Conservation (phyloP, 1,140 invertebrate species). For the Apis laboriosa region DNA sequence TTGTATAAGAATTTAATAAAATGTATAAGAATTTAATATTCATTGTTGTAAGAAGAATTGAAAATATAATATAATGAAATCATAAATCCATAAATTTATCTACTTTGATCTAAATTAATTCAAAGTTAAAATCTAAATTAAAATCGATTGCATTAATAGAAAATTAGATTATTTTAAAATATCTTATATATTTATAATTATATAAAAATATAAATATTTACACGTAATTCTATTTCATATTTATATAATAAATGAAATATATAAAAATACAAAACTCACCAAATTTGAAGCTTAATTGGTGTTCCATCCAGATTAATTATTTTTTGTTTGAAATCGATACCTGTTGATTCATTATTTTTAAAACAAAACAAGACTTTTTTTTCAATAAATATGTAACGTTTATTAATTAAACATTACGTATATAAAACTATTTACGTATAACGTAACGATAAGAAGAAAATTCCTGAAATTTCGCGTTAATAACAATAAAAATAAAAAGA, state of each 20-base stretch:
- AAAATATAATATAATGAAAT: background rate
- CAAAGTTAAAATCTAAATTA: background rate
- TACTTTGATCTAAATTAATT: background rate
- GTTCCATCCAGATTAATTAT: slow-evolving; percentile 92
- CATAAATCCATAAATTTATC: background rate
- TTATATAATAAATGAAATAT: background rate
- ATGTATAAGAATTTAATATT: background rate
- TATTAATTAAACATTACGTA: background rate
- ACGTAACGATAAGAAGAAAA: background rate
- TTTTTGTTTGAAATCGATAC: slow-evolving; percentile 96
- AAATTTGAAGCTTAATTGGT: slow-evolving; percentile 93
- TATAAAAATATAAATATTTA: background rate
- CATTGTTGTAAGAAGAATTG: background rate
- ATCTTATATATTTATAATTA: background rate
- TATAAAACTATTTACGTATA: background rate
- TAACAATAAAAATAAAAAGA: background rate
- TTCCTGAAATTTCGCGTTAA: background rate
- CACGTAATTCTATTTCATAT: background rate
- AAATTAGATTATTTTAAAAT: no score
- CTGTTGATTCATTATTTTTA: slow-evolving; percentile 77
- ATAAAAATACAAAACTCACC: slow-evolving; percentile 84
- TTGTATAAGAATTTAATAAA: background rate
- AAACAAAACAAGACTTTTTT: background rate
- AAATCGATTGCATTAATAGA: background rate
- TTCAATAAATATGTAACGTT: background rate